phyloP scores from a whole-genome alignment of 2,113 vertebrate genomes.

The Dicerorhinus sumatrensis region DNA sequence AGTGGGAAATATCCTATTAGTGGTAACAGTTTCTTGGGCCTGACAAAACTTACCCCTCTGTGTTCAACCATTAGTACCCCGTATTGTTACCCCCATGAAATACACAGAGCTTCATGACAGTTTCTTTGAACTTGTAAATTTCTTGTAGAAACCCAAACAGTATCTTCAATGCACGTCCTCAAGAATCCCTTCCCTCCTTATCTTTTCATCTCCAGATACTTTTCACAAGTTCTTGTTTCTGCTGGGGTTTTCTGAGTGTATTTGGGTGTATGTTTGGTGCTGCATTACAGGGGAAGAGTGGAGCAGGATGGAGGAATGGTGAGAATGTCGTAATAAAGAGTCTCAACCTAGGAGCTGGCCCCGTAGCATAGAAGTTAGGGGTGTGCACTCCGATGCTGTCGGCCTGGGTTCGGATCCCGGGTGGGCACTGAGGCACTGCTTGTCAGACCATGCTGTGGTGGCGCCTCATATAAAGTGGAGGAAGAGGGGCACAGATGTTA shows the following conservation, averaged over 20 bases:
- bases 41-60: background rate
- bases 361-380: no score
- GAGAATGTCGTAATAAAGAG: background rate
- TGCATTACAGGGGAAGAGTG: background rate
- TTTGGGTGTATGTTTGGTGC: background rate
- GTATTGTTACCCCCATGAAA: background rate
- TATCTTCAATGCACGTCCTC: background rate
- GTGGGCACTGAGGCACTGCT: no score
- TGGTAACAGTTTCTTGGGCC: background rate
- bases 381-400: no score
- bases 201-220: background rate
- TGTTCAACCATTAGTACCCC: background rate
- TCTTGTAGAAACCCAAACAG: background rate
- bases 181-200: background rate
- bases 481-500: no score
- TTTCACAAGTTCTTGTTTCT: background rate
- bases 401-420: no score
- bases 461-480: no score
- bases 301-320: background rate
- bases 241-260: background rate
- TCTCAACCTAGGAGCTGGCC: background rate
- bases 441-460: no score
- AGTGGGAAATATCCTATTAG: background rate
- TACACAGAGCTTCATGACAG: background rate
- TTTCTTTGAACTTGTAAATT: background rate